Evolutionary conservation across 2,113 vertebrate species (phyloP).

Genomic region (Hemiscyllium ocellatum): DNA sequence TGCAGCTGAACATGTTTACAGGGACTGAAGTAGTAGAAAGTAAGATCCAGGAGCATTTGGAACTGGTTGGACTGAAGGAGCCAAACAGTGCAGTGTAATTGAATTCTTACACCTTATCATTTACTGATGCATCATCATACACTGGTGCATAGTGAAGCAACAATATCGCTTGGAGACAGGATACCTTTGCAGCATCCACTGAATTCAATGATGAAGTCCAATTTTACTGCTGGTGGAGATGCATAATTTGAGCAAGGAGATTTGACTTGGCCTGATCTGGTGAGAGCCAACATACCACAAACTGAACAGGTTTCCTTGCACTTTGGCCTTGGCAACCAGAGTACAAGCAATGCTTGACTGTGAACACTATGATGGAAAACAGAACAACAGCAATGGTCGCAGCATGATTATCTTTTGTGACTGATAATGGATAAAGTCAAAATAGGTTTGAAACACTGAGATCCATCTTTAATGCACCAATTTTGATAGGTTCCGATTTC

Average conservation of each 20-base stretch:
- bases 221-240: background rate
- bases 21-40: background rate
- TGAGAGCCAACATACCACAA: background rate
- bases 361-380: background rate
- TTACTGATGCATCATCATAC: background rate
- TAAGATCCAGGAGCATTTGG: background rate
- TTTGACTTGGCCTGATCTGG: background rate
- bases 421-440: no score
- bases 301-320: background rate
- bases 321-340: background rate
- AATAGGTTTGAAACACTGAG: background rate
- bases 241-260: background rate
- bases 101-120: background rate
- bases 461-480: background rate
- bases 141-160: background rate
- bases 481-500: background rate
- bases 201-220: background rate
- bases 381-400: background rate
- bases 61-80: background rate
- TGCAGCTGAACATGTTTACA: background rate
- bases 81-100: background rate
- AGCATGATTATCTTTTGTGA: no score
- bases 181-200: background rate
- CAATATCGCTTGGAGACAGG: background rate
- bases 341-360: background rate